Conservation (phyloP, 2,113 vertebrate species). For the Ibidorhyncha struthersii region DNA sequence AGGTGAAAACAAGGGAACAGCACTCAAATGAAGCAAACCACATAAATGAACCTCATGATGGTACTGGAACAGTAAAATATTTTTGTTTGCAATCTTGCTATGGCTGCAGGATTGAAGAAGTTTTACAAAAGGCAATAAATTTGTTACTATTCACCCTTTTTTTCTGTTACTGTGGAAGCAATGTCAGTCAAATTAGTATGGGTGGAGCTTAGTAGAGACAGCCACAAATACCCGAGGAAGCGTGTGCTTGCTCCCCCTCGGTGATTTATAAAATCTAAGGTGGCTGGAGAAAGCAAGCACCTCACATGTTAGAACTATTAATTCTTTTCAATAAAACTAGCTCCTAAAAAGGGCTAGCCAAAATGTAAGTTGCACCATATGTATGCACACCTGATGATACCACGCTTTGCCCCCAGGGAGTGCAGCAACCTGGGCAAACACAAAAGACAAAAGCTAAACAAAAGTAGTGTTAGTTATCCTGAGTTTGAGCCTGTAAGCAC, state of each 20-base stretch:
- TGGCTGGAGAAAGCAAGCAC: neutral
- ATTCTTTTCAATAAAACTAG: neutral
- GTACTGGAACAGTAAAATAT: neutral
- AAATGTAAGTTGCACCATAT: neutral
- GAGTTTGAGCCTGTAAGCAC: neutral
- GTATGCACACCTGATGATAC: neutral
- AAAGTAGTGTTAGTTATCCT: neutral
- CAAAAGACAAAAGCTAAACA: neutral
- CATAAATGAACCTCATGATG: neutral
- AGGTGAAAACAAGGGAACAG: neutral
- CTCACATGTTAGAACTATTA: neutral
- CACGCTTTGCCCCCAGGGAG: neutral
- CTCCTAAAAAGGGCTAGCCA: neutral
- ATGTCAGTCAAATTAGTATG: neutral
- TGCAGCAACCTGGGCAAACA: neutral
- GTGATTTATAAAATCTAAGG: neutral
- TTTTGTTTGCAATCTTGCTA: neutral
- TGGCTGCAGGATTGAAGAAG: neutral
- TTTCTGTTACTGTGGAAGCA: neutral
- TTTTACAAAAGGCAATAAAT: neutral
- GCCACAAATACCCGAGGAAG: neutral
- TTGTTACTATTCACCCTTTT: neutral
- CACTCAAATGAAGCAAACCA: neutral
- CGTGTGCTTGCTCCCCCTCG: neutral
- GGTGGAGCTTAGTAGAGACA: neutral